These are phyloP conservation scores for Lycaena phlaeas DNA, from an alignment of 2,888 invertebrate genomes.

Conservation along the genomic window DNA sequence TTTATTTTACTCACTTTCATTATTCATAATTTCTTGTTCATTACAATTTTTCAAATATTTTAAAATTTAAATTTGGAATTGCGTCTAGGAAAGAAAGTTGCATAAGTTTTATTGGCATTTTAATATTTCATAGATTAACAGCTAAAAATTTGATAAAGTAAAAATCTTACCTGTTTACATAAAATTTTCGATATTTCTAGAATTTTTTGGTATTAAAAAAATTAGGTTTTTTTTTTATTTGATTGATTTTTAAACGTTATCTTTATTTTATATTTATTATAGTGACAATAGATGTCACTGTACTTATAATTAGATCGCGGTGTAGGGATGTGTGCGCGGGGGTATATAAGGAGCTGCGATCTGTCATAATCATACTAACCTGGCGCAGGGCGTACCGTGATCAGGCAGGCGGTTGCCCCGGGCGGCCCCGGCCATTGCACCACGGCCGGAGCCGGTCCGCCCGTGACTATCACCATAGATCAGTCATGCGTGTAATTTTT, in stretches of 20 bases:
- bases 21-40: too few relatives aligned
- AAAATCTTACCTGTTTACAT: too few relatives aligned
- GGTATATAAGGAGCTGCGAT: constrained; percentile 29
- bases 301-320: constrained; percentile 35
- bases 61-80: too few relatives aligned
- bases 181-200: too few relatives aligned
- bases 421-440: constrained; percentile 80
- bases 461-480: constrained; percentile 74
- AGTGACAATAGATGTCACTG: not conserved
- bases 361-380: constrained; percentile 71
- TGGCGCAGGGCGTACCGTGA: constrained; percentile 82
- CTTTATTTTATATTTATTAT: not conserved
- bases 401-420: constrained; percentile 78
- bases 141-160: too few relatives aligned
- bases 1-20: too few relatives aligned
- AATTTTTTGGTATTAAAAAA: too few relatives aligned
- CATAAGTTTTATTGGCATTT: too few relatives aligned
- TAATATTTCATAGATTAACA: too few relatives aligned
- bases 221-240: constrained; percentile 7
- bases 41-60: too few relatives aligned
- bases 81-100: too few relatives aligned
- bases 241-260: not conserved
- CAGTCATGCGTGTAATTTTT: constrained; percentile 76
- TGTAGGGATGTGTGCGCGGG: constrained; percentile 30
- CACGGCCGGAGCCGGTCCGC: constrained; percentile 70